Evolutionary conservation across 2,113 vertebrate genomes (phyloP).

Genomic region (Triplophysa siluroides): DNA sequence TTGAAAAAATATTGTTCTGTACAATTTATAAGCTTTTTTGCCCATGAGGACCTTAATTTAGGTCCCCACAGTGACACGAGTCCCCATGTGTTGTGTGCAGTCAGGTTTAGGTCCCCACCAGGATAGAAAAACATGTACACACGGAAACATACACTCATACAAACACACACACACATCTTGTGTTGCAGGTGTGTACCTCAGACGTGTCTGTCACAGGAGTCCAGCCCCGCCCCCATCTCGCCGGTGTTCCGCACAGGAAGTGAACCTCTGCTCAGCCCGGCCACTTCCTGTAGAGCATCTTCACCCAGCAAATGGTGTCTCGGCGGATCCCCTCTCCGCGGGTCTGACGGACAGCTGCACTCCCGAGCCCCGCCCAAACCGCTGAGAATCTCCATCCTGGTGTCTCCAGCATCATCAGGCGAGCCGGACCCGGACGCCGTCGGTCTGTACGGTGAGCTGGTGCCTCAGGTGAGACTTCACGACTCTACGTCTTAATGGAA

Average conservation of each 20-base stretch:
- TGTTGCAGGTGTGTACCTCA: conserved; percentile 61
- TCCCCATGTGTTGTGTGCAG: too few relatives aligned
- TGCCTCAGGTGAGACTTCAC: conserved; percentile 64
- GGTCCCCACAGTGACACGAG: too few relatives aligned
- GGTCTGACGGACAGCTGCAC: conserved; percentile 86
- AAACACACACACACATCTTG: background rate
- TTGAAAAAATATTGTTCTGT: too few relatives aligned
- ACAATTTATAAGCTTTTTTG: too few relatives aligned
- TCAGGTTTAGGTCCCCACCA: too few relatives aligned
- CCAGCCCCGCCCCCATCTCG: conserved; percentile 61
- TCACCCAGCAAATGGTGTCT: conserved; percentile 43
- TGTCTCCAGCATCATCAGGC: conserved; percentile 53
- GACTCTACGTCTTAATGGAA: too few relatives aligned
- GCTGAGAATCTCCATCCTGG: conserved; percentile 72
- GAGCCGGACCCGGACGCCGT: conserved; percentile 55
- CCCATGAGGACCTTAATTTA: too few relatives aligned
- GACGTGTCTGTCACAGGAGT: conserved; percentile 46
- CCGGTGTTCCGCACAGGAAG: conserved; percentile 81
- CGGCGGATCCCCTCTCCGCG: conserved; percentile 69
- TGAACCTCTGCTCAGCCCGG: conserved; percentile 77
- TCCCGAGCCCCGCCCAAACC: conserved; percentile 82
- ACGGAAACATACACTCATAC: background rate
- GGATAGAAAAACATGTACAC: too few relatives aligned
- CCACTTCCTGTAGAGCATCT: conserved; percentile 46
- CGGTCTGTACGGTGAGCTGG: conserved; percentile 77